Base-by-base conservation (phyloP, 1,140 invertebrate species). In the Pogonomyrmex barbatus region DNA sequence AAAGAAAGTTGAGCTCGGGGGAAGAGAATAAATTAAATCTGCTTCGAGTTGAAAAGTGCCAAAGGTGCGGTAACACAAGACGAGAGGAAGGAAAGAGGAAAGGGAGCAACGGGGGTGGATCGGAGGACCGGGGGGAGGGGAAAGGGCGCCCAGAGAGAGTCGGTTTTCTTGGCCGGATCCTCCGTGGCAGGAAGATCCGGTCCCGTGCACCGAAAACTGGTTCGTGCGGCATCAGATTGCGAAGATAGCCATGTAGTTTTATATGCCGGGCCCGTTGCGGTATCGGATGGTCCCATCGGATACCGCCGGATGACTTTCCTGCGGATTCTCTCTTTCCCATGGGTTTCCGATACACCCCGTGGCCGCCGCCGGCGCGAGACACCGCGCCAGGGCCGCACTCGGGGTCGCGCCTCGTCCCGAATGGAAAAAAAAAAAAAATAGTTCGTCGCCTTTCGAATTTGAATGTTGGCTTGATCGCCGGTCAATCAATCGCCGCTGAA, bases 221-320 rank as follows among this genome's bases (percentile, higher is more conserved):
- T 95, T 94, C 93, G 94, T 92, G 90, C 92, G 91, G 93, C 93
- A 93, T 94, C 93, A 94, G 94, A 94, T 94, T 93, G 94, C 93
- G 86, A 94, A 95, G 94, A 95, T 95, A 95, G 91, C 87, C 83
- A 90, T 92, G 92, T 58, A 56, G 77, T 94, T 94, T 94, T 94
- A 94, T 94, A 83, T 42, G 54, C 91, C 92, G 92, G 78, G 89
- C 71, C 82, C 88, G 42, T n/a, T 54, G 86, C 84, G 89, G 82
- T 94, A 94, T 94, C 94, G 91, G 56, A 56, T 85, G 85, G 92
- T 92, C 94, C 93, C 92, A 94, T 94, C 94, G 93, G 91, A 81
- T 36, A 81, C 63, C 63, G 88, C 87, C 91, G 88, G 91, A 93
- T 93, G 93, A 92, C 93, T 94, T 93, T 93, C 93, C 94, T 94